Evolutionary conservation across 2,888 invertebrate genomes (phyloP).

Genomic region (Atrina japonica): DNA sequence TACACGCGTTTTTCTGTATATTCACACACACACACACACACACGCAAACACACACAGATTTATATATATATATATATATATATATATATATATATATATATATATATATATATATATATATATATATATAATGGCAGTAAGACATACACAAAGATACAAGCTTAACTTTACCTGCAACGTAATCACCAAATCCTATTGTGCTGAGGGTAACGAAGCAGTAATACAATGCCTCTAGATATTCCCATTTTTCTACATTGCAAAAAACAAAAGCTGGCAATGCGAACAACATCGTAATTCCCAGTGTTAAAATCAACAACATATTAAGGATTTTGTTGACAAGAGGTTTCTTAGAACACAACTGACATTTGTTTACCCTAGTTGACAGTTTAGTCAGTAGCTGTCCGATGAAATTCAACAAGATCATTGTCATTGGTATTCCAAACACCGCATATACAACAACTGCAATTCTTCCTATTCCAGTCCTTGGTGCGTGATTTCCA

Average conservation of each 20-base stretch:
- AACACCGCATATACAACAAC: conserved; percentile 71
- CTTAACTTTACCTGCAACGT: conserved; percentile 69
- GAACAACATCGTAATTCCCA: conserved; percentile 64
- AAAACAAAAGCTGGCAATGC: conserved; percentile 61
- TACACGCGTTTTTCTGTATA: no score
- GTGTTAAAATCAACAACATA: conserved; percentile 63
- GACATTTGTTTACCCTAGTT: conserved; percentile 61
- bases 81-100: no score
- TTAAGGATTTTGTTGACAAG: conserved; percentile 67
- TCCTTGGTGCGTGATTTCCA: conserved; percentile 71
- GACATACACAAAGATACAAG: no score
- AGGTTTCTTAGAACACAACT: conserved; percentile 66
- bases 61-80: no score
- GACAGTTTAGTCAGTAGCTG: conserved; percentile 62
- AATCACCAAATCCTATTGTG: conserved; percentile 74
- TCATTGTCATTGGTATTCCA: conserved; percentile 72
- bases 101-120: no score
- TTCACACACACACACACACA: no score
- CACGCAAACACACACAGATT: no score
- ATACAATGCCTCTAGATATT: conserved; percentile 69
- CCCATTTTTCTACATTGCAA: conserved; percentile 70
- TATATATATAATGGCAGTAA: no score
- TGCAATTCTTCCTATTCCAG: conserved; percentile 65
- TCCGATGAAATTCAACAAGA: conserved; percentile 69
- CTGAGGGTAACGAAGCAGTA: conserved; percentile 73